phyloP scores from a whole-genome alignment of 1,140 invertebrate genomes.

The Chionoecetes opilio region DNA sequence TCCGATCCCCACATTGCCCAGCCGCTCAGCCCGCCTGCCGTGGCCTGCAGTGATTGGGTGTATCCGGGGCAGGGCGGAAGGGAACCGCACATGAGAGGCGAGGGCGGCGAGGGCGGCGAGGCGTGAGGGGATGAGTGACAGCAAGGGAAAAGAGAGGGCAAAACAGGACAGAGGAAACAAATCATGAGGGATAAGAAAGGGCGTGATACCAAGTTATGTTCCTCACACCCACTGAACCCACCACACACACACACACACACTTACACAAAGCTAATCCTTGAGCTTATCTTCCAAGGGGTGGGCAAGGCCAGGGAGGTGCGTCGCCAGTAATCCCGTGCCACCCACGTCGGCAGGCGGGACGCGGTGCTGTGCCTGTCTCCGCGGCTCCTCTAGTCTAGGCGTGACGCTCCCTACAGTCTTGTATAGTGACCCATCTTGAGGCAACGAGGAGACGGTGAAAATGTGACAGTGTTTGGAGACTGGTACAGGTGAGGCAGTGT shows the following conservation, averaged over 20 bases:
- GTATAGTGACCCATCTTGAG: no score
- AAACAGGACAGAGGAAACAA: neutral
- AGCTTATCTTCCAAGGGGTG: no score
- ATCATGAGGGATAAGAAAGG: neutral
- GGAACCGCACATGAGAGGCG: neutral
- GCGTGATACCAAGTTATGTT: neutral
- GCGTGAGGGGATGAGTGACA: neutral
- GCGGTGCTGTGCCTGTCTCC: no score
- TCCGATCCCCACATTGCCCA: neutral
- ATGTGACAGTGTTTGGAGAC: no score
- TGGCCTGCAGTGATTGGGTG: neutral
- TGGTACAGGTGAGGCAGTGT: neutral
- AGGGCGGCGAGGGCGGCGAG: neutral
- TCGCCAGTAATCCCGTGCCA: no score
- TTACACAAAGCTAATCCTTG: neutral
- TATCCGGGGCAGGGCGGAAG: neutral
- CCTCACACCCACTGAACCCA: neutral
- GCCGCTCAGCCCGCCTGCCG: neutral
- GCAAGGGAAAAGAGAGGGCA: neutral
- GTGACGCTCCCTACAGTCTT: no score
- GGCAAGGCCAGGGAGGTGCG: no score
- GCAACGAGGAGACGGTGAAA: no score
- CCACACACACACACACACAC: neutral
- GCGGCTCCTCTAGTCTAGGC: no score
- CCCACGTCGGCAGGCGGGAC: no score